Evolutionary conservation across 2,113 vertebrate species (phyloP).

Genomic region (Pterocles gutturalis): DNA sequence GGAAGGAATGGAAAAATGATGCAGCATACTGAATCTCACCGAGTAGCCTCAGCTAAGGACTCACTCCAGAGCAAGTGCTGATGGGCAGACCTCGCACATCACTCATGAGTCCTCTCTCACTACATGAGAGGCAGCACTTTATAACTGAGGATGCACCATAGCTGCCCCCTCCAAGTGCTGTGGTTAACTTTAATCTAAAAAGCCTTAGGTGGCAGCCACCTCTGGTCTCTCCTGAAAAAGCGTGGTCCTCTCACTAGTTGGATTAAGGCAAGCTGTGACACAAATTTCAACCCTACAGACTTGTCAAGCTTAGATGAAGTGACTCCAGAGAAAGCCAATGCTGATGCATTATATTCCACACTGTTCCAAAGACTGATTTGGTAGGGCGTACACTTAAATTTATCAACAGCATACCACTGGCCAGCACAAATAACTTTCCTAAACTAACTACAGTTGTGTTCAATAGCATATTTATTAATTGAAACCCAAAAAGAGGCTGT

Average conservation of each 20-base stretch:
- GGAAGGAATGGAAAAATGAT: background rate
- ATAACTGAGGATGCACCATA: background rate
- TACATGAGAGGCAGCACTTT: background rate
- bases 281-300: background rate
- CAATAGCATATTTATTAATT: background rate
- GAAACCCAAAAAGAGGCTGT: background rate
- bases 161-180: background rate
- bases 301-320: background rate
- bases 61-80: background rate
- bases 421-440: background rate
- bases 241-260: background rate
- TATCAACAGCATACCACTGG: background rate
- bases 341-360: background rate
- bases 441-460: background rate
- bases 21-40: background rate
- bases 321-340: background rate
- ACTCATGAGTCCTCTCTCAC: background rate
- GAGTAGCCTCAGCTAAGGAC: background rate
- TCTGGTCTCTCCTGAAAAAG: background rate
- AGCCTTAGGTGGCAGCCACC: background rate
- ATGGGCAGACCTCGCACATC: background rate
- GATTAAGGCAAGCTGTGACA: background rate
- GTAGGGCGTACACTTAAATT: background rate
- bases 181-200: background rate
- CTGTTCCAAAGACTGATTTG: background rate